Base-by-base conservation (phyloP, 2,797 vertebrate species). In the Phoxinus dragarum region DNA sequence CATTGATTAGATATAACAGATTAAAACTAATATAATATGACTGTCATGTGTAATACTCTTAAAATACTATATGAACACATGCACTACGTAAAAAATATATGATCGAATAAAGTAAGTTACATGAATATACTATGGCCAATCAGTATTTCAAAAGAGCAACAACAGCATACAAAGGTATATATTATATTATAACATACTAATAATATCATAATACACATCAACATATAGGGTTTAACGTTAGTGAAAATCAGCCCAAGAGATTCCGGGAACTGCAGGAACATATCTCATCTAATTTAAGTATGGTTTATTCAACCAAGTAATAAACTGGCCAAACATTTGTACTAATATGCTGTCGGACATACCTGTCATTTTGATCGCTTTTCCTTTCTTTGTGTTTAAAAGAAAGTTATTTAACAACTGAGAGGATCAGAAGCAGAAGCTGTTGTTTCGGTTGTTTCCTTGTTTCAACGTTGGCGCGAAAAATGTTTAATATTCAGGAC, bases 391-490 rank as follows among this genome's bases (percentile, higher is more conserved):
- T 64, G 27, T 36, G 59, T 59, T 78, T 21, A 44, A 59, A 34
- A 17, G 7, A 36, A 73, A 27, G 14, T 5, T 6, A 38, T 79
- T 61, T 40, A 80, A 59, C 6, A 9, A 16, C 44, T 8, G 21
- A 54, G 10, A 75, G 47, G 47, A 49, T 34, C 74, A 34, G 66
- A 56, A 7, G 5, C 3, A 3, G 9, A 4, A 9, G 3, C 47
- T 17, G 52, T 12, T 34, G 68, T 27, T 27, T 27, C 47, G 11
- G 52, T 12, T 34, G 68, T 27, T 27, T 27, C 27, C 27, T 27
- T 27, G 68, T 54, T 80, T 67, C 44, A 74, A 80, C 3, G 76
- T 80, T 74, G 77, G 84, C 84, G 84, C 84, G 56, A 74, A 80
- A 80, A 42, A 6, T 31, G 0, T 74, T 80, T 74, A 16, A 67